phyloP scores from a whole-genome alignment of 2,113 vertebrate genomes.

The Hassar affinis region DNA sequence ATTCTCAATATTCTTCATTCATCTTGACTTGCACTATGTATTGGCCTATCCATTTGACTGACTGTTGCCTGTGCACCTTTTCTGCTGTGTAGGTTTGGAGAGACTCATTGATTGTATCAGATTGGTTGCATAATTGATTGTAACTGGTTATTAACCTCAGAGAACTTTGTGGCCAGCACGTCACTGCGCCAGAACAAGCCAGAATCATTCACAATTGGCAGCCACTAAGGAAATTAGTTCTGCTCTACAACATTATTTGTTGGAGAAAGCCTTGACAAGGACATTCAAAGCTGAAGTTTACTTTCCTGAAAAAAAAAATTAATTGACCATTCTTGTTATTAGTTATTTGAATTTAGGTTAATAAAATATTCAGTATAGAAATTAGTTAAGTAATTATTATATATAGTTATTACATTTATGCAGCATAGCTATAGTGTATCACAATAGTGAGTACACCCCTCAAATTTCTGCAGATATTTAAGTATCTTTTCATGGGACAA shows the following conservation, averaged over 20 bases:
- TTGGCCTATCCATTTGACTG: conserved; percentile 25
- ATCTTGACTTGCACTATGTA: conserved; percentile 24
- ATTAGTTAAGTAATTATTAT: neutral
- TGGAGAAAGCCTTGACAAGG: conserved; percentile 74
- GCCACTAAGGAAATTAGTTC: conserved; percentile 79
- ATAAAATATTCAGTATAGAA: conserved; percentile 18
- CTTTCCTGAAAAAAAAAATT: conserved; percentile 54
- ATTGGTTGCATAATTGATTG: conserved; percentile 77
- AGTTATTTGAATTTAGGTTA: conserved; percentile 14
- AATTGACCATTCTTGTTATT: conserved; percentile 1
- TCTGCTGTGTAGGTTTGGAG: conserved; percentile 52
- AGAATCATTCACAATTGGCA: conserved; percentile 79
- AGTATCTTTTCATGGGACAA: too few relatives aligned
- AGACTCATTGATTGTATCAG: conserved; percentile 72
- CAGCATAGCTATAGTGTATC: neutral
- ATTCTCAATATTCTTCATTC: too few relatives aligned
- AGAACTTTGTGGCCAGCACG: conserved; percentile 69
- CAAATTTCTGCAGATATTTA: too few relatives aligned
- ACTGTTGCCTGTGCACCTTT: conserved; percentile 30
- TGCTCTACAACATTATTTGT: conserved; percentile 77
- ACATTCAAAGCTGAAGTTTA: conserved; percentile 63
- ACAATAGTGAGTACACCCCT: too few relatives aligned
- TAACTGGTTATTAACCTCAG: conserved; percentile 78
- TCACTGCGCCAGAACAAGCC: conserved; percentile 63
- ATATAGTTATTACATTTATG: neutral